phyloP scores from a whole-genome alignment of 37 sponge, comb jelly and placozoan species.

The Chondrilla cf. caribensis region DNA sequence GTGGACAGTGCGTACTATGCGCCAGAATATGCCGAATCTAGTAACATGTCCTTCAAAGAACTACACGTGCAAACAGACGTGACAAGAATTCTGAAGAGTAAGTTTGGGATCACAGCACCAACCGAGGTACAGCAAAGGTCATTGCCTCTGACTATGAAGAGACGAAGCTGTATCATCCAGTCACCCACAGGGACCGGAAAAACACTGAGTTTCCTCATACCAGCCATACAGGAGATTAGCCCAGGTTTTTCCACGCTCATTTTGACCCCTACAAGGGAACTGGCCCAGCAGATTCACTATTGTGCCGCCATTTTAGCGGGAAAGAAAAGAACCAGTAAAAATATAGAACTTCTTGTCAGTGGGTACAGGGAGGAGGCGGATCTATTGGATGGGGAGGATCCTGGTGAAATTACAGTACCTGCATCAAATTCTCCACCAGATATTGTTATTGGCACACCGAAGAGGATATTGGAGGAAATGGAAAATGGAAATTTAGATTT shows the following conservation, averaged over 20 bases:
- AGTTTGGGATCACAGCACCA: constrained; percentile 31
- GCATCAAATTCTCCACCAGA: background rate
- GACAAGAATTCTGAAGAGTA: constrained; percentile 3
- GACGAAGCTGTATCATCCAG: constrained; percentile 36
- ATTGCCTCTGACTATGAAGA: constrained; percentile 35
- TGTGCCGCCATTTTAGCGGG: constrained; percentile 18
- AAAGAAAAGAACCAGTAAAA: constrained; percentile 3
- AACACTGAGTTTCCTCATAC: constrained; percentile 55
- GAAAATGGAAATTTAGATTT: constrained; percentile 7
- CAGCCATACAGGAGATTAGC: constrained; percentile 49
- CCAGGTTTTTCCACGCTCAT: constrained; percentile 44
- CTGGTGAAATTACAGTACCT: background rate
- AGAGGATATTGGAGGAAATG: constrained; percentile 26
- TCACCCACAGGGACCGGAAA: constrained; percentile 73
- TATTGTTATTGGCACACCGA: constrained; percentile 58
- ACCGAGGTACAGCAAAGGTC: constrained; percentile 40
- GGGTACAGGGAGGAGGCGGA: background rate
- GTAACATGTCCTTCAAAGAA: constrained; percentile 4
- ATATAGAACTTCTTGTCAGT: background rate
- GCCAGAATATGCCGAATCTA: no score
- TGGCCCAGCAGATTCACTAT: constrained; percentile 44
- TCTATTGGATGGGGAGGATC: background rate
- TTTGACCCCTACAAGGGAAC: constrained; percentile 54
- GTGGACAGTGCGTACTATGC: no score
- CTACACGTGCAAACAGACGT: constrained; percentile 39